phyloP scores from a whole-genome alignment of 2,888 invertebrate genomes.

The Ophonus ardosiacus region DNA sequence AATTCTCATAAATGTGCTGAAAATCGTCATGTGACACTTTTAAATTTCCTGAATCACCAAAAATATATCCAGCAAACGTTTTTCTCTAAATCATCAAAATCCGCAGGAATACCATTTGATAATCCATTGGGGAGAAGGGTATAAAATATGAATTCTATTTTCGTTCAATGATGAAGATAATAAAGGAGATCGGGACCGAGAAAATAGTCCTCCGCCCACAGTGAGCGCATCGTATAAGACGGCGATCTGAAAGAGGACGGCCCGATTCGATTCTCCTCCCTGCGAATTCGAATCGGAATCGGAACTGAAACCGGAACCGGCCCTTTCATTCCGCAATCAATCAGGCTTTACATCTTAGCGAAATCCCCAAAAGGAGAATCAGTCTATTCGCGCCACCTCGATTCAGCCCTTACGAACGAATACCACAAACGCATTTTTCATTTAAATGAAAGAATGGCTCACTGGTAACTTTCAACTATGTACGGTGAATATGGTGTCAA shows the following conservation, averaged over 20 bases:
- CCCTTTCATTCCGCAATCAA: constrained; percentile 63
- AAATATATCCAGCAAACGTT: constrained; percentile 21
- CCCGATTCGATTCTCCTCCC: constrained; percentile 59
- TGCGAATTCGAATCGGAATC: constrained; percentile 57
- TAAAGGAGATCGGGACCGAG: constrained; percentile 40
- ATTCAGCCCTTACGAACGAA: not conserved
- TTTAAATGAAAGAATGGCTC: not conserved
- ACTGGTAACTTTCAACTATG: not conserved
- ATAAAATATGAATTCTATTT: constrained; percentile 63
- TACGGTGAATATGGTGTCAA: too few species aligned
- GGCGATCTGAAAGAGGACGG: constrained; percentile 46
- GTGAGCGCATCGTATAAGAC: constrained; percentile 26
- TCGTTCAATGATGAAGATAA: constrained; percentile 61
- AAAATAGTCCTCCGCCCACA: constrained; percentile 5
- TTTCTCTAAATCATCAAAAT: constrained; percentile 50
- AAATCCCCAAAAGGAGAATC: constrained; percentile 40
- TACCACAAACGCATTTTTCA: not conserved
- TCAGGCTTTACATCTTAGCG: constrained; percentile 63
- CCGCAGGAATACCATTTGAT: constrained; percentile 53
- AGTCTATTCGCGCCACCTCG: not conserved
- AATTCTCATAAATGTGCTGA: constrained; percentile 5
- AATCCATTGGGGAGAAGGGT: constrained; percentile 31
- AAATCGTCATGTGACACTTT: constrained; percentile 1
- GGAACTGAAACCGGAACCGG: constrained; percentile 49
- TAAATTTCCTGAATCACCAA: not conserved